Base-by-base conservation (phyloP, 2,888 invertebrate genomes). In the Acleris cristana region DNA sequence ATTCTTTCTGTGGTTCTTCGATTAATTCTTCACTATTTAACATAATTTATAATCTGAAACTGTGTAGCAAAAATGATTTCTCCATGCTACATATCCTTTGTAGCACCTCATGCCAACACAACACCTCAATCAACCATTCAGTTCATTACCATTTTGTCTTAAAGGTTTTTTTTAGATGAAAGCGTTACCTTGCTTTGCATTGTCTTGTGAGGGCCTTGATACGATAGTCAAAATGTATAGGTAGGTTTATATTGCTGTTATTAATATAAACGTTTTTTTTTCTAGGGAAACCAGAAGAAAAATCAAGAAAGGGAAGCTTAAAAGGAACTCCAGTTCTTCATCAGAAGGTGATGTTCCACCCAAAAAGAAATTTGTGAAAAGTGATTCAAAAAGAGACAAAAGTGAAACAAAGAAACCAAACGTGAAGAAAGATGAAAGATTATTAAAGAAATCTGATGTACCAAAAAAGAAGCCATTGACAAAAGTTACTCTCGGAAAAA, bases 301-400 rank as follows among this genome's bases (percentile, higher is more conserved):
- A 87, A 86, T 75, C 69, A 92, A 91, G 73, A 93, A 93, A 61
- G 90, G 92, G 58, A 94, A 94, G 78, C 81, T 92, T 51, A 94
- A 94, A 81, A 87, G 95, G 45, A 93, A 94, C 77, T 94, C 94
- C 1, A 94, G 94, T 76, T 94, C 94, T 18, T 95, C 95, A 12
- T 95, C 96, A 4, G 96, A 96, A 71, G 94, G 94, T 64, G 95
- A 94, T 73, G 90, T 92, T 51, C 89, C 89, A 65, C 74, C 89
- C 34, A 93, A 93, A 79, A 94, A 94, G 76, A 94, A 94, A 78
- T 91, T 94, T 72, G 75, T 88, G 23, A 93, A 92, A 87, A 79
- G 68, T 73, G 91, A 91, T 45, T 63, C 82, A 19, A 93, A 93
- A 82, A 82, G 86, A 72, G 92, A 90, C 70, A 92, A 90, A 82